Evolutionary conservation across 2,888 invertebrate genomes (phyloP).

Genomic region (Acleris literana): DNA sequence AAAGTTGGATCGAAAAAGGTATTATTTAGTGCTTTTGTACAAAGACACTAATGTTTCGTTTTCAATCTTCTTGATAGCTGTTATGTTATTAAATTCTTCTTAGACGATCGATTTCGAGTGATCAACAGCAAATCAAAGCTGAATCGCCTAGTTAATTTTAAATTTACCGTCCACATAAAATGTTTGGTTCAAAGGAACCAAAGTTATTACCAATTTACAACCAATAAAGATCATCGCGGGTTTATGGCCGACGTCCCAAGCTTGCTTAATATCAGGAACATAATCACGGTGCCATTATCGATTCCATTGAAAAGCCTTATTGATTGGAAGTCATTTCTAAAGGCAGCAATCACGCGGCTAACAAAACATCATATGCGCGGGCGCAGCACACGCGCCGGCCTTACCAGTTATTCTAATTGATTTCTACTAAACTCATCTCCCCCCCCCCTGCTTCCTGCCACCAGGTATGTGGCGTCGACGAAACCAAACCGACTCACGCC

Average conservation of each 20-base stretch:
- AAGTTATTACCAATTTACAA: slow-evolving; percentile 25
- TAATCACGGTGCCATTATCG: slow-evolving; percentile 30
- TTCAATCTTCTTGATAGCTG: no score
- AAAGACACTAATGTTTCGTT: no score
- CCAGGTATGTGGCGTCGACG: slow-evolving; percentile 28
- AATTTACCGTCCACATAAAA: slow-evolving; percentile 18
- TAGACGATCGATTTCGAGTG: background rate
- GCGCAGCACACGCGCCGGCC: slow-evolving; percentile 26
- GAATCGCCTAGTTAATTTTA: slow-evolving; percentile 5
- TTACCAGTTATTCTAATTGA: slow-evolving; percentile 37
- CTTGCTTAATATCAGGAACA: slow-evolving; percentile 27
- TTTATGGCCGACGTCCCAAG: slow-evolving; percentile 30
- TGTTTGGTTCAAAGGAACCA: slow-evolving; percentile 7
- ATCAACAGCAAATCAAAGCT: slow-evolving; percentile 1
- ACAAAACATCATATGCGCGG: slow-evolving; percentile 6
- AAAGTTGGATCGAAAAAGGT: no score
- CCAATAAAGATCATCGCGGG: slow-evolving; percentile 22
- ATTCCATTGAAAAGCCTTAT: slow-evolving; percentile 31
- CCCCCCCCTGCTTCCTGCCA: slow-evolving; percentile 16
- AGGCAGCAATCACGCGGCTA: slow-evolving; percentile 25
- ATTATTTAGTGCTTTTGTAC: no score
- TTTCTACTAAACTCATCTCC: slow-evolving; percentile 35
- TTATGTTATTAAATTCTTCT: no score
- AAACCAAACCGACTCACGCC: slow-evolving; percentile 32
- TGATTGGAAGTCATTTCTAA: slow-evolving; percentile 35